Conservation (phyloP, 2,888 invertebrate species). For the Auanema sp. region DNA sequence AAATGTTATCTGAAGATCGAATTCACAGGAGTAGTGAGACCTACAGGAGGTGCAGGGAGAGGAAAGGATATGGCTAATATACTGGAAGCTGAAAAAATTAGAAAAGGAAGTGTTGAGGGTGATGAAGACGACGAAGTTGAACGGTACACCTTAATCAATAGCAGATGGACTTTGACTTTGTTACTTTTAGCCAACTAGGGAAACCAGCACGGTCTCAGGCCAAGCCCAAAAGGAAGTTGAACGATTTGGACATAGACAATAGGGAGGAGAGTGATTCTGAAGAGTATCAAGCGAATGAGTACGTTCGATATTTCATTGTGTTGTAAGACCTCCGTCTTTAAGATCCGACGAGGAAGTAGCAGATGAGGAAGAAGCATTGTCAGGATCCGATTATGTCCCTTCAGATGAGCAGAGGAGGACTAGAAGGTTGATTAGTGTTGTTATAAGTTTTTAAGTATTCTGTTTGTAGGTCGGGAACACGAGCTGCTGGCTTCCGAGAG, state of each 20-base stretch:
- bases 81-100: conserved; percentile 42
- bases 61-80: conserved; percentile 76
- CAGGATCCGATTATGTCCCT: conserved; percentile 35
- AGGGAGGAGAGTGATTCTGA: conserved; percentile 30
- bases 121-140: conserved; percentile 16
- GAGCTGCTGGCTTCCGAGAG: conserved; percentile 5
- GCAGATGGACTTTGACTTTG: not conserved
- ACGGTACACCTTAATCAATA: not conserved
- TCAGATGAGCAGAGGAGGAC: conserved; percentile 24
- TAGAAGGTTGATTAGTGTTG: conserved; percentile 9
- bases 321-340: not conserved
- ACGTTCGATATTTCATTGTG: conserved; percentile 1
- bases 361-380: conserved; percentile 20
- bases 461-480: not conserved
- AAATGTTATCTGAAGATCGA: not conserved
- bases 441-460: not conserved
- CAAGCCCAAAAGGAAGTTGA: conserved; percentile 21
- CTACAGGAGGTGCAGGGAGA: conserved; percentile 75
- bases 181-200: not conserved
- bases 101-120: conserved; percentile 26
- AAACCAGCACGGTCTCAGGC: conserved; percentile 17
- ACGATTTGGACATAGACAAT: conserved; percentile 32
- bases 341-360: conserved; percentile 28
- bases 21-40: conserved; percentile 19
- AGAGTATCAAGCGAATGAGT: conserved; percentile 27